These are phyloP conservation scores for Zosterops pallidus DNA, from an alignment of 2,113 vertebrate genomes.

Conservation along the genomic window DNA sequence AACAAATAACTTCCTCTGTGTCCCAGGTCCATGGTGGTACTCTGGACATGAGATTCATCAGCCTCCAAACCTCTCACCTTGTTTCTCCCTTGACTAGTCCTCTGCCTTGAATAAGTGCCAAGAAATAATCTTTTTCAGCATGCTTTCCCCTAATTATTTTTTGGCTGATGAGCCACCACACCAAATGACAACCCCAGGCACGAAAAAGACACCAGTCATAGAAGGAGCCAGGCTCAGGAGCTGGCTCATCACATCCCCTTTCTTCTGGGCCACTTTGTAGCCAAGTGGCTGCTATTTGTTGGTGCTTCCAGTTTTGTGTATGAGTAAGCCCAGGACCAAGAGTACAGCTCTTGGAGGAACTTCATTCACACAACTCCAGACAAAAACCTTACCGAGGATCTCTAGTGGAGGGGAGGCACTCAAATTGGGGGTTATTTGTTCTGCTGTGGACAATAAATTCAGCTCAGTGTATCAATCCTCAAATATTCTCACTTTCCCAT, in stretches of 20 bases:
- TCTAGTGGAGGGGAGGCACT: background rate
- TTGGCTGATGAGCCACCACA: background rate
- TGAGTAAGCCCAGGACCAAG: background rate
- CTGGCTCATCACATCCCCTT: rapidly evolving
- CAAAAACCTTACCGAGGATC: background rate
- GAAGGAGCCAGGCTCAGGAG: background rate
- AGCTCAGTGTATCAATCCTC: background rate
- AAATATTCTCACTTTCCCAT: background rate
- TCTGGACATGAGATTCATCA: background rate
- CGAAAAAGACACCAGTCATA: background rate
- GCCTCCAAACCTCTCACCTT: background rate
- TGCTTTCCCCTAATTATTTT: background rate
- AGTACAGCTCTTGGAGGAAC: background rate
- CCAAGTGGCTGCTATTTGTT: background rate
- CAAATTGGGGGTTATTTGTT: background rate
- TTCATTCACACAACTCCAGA: background rate
- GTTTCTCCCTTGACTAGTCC: background rate
- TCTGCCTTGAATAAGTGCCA: background rate
- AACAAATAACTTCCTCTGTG: background rate
- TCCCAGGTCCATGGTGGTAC: background rate
- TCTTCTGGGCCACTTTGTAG: background rate
- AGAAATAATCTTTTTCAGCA: background rate
- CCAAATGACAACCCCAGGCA: background rate
- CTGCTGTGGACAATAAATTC: background rate
- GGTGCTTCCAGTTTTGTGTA: background rate